A percentile compares a stretch with the other conserved stretches of the same genome.
Conservation (phyloP, 2,113 vertebrate genomes). For the Sceloporus tristichus region DNA sequence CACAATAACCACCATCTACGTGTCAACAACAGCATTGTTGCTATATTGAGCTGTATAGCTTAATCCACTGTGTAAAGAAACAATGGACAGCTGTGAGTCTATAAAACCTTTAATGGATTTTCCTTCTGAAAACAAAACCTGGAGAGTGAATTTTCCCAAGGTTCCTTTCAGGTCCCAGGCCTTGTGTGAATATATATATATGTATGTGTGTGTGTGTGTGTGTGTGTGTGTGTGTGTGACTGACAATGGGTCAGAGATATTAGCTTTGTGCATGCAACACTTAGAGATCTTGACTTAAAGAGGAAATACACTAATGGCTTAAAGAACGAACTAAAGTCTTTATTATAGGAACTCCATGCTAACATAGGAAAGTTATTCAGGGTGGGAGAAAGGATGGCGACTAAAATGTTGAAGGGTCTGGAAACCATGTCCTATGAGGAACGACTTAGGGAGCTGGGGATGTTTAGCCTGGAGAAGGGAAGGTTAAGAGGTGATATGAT, state of each 20-base stretch:
- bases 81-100: constrained; percentile 18
- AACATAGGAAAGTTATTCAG: too few species aligned
- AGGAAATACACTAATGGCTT: too few species aligned
- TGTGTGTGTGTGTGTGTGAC: not conserved
- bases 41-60: constrained; percentile 24
- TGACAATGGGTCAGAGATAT: not conserved
- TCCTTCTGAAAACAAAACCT: constrained; percentile 17
- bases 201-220: not conserved
- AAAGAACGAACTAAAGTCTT: too few species aligned
- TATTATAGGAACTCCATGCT: too few species aligned
- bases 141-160: not conserved
- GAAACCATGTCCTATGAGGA: too few species aligned
- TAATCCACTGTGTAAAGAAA: constrained; percentile 35
- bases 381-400: too few species aligned
- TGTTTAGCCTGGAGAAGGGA: too few species aligned
- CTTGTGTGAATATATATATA: constrained; percentile 13
- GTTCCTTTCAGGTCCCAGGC: constrained; percentile 15
- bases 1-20: constrained; percentile 8
- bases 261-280: not conserved
- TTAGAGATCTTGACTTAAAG: too few species aligned
- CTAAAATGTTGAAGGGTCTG: too few species aligned
- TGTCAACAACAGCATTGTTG: constrained; percentile 51
- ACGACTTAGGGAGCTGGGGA: too few species aligned
- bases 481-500: too few species aligned
- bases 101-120: constrained; percentile 39